Percentiles rank a stretch among this genome's conserved stretches.
Evolutionary conservation across 1,140 invertebrate species (phyloP).

Genomic region (Bombus polaris): DNA sequence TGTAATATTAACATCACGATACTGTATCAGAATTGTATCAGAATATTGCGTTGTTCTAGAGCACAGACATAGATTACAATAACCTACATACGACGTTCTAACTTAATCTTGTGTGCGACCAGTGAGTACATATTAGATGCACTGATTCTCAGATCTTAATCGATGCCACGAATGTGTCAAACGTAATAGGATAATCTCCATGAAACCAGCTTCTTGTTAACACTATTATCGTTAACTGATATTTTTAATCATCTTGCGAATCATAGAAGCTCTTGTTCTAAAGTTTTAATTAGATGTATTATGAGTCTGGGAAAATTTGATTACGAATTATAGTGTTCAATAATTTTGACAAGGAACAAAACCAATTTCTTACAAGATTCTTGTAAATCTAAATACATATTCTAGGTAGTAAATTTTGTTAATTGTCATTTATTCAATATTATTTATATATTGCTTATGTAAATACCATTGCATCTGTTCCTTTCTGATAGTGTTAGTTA

Average conservation of each 20-base stretch:
- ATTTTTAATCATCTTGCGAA: background rate
- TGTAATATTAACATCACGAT: background rate
- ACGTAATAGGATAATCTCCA: background rate
- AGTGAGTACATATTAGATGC: background rate
- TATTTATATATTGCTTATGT: no score
- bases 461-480: no score
- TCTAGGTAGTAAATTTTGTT: no score
- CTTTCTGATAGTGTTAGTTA: no score
- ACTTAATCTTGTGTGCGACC: background rate
- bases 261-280: background rate
- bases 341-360: no score
- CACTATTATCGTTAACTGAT: background rate
- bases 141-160: constrained; percentile 1
- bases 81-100: constrained; percentile 7
- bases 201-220: no score
- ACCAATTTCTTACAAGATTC: no score
- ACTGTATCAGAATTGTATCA: background rate
- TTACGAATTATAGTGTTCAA: no score
- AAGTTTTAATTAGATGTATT: background rate
- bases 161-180: no score
- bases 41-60: background rate
- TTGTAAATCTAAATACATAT: no score
- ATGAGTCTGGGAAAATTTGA: no score
- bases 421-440: no score
- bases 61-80: background rate